Conservation (phyloP, 2,113 vertebrate species). For the Poicephalus gulielmi region DNA sequence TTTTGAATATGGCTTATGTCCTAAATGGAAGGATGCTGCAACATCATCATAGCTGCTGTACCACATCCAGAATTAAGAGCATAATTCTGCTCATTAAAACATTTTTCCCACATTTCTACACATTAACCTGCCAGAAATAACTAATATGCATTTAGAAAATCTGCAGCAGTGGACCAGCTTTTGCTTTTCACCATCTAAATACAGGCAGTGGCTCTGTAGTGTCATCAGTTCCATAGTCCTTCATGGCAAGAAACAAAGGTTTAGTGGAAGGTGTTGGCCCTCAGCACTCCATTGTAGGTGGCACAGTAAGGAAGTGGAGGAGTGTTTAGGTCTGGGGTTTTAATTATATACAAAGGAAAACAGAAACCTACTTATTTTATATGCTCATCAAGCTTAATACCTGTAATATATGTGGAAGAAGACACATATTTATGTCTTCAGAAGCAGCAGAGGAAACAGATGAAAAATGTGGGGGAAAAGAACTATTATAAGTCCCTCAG, state of each 20-base stretch:
- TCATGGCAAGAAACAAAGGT: accelerated
- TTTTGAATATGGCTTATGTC: not conserved
- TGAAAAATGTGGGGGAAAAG: not conserved
- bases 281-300: not conserved
- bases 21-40: not conserved
- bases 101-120: not conserved
- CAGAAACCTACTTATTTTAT: not conserved
- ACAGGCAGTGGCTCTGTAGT: not conserved
- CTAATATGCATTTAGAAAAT: not conserved
- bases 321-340: not conserved
- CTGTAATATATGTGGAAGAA: not conserved
- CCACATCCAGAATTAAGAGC: not conserved
- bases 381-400: not conserved
- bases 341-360: not conserved
- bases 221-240: not conserved
- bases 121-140: not conserved
- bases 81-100: not conserved
- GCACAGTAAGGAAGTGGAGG: not conserved
- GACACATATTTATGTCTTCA: not conserved
- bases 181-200: not conserved
- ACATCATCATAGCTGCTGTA: not conserved
- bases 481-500: not conserved
- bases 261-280: not conserved
- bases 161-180: not conserved
- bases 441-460: not conserved